Conservation (phyloP, 2,113 vertebrate species). For the Oceanites oceanicus region DNA sequence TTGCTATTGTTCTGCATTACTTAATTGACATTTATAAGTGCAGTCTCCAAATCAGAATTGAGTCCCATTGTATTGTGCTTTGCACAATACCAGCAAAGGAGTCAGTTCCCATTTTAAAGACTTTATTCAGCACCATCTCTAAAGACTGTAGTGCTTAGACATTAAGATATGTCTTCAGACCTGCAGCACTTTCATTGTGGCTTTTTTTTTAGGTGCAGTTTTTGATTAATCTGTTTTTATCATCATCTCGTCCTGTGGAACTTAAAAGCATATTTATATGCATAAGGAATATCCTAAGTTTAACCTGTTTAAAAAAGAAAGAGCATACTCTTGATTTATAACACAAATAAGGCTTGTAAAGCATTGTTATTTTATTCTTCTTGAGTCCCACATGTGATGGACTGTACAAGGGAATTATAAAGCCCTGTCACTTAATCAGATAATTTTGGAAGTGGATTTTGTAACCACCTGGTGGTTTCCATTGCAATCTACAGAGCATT, state of each 20-base stretch:
- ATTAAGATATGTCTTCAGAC: not conserved
- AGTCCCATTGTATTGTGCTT: not conserved
- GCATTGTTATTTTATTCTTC: not conserved
- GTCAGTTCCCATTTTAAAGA: not conserved
- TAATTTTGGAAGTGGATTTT: slow-evolving; percentile 53
- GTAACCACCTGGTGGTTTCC: slow-evolving; percentile 38
- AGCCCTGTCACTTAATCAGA: slow-evolving; percentile 30
- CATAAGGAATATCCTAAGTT: not conserved
- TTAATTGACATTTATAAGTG: not conserved
- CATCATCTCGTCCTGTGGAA: not conserved
- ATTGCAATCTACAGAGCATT: not conserved
- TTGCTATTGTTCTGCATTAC: not conserved
- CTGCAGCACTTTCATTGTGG: not conserved
- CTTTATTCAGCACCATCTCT: not conserved
- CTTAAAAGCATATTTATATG: not conserved
- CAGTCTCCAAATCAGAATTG: not conserved
- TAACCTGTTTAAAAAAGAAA: not conserved
- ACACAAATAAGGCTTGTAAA: not conserved
- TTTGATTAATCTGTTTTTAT: not conserved
- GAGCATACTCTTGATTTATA: not conserved
- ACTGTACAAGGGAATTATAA: not conserved
- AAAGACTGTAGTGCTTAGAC: not conserved
- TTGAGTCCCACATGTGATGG: not conserved
- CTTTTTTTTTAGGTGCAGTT: not conserved
- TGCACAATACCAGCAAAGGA: not conserved